Percentiles rank a stretch among this genome's conserved stretches.
phyloP scores from a whole-genome alignment of 2,888 invertebrate species.

The Tenthredo distinguenda region DNA sequence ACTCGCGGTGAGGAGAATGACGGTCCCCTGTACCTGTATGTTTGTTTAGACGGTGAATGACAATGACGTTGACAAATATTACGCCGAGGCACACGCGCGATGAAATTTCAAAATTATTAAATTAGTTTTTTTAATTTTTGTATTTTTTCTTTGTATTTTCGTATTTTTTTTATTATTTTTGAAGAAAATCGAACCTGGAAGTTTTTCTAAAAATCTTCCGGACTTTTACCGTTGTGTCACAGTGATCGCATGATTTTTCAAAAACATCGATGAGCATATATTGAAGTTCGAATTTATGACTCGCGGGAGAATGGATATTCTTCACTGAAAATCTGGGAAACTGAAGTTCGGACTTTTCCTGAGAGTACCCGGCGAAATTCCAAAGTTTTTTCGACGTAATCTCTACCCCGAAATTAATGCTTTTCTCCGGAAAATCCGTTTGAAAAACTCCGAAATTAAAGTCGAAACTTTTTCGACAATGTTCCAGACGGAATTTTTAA shows the following conservation, averaged over 20 bases:
- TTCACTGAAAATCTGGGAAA: too few species aligned
- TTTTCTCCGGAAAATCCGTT: not conserved
- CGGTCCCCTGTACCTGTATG: not conserved
- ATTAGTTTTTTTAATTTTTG: not conserved
- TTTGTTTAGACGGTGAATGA: conserved; percentile 13
- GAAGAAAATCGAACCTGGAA: not conserved
- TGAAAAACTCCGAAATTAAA: not conserved
- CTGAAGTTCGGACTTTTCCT: too few species aligned
- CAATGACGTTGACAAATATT: conserved; percentile 1
- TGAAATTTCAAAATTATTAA: not conserved
- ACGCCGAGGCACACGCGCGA: not conserved
- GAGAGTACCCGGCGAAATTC: not conserved
- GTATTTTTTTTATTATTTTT: not conserved
- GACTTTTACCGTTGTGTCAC: not conserved
- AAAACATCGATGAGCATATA: too few species aligned
- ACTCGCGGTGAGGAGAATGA: conserved; percentile 13
- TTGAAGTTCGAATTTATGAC: too few species aligned
- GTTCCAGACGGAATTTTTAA: not conserved
- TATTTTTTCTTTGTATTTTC: not conserved
- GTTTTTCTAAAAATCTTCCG: not conserved
- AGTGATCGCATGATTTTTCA: not conserved
- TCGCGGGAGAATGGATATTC: too few species aligned
- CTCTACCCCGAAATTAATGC: not conserved
- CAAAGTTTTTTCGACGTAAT: not conserved
- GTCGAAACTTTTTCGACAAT: not conserved